These are phyloP conservation scores for Phymanthus crucifer DNA, from an alignment of 92 coral and sea anemone species.

Conservation along the genomic window DNA sequence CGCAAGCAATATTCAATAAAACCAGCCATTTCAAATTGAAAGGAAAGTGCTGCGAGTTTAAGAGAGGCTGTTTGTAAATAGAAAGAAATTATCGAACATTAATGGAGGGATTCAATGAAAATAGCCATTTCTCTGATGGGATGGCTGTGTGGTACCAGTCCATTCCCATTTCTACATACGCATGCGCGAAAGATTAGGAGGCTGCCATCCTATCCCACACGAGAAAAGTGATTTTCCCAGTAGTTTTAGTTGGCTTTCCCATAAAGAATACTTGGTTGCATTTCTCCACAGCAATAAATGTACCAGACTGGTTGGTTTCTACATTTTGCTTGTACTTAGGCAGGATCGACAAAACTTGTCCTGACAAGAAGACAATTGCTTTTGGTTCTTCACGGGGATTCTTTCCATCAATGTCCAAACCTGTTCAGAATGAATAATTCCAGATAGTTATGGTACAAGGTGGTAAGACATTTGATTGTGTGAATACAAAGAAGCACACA, in stretches of 20 bases:
- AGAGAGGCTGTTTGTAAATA: too few species aligned
- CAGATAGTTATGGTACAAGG: neutral
- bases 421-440: neutral
- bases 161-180: too few species aligned
- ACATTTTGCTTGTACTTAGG: constrained; percentile 22
- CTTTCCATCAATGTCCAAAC: constrained; percentile 13
- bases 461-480: neutral
- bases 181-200: too few species aligned
- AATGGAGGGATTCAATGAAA: too few species aligned
- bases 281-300: constrained; percentile 21
- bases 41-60: too few species aligned
- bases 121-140: too few species aligned
- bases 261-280: constrained; percentile 18
- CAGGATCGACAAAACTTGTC: constrained; percentile 39
- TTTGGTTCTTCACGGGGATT: constrained; percentile 48
- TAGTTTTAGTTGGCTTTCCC: constrained; percentile 44
- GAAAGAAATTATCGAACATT: too few species aligned
- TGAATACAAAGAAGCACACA: neutral
- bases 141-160: too few species aligned
- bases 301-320: constrained; percentile 18
- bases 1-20: too few species aligned
- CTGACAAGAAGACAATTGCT: constrained; percentile 39
- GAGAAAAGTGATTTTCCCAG: constrained; percentile 35
- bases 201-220: too few species aligned
- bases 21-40: too few species aligned